Evolutionary conservation across 1,140 invertebrate genomes (phyloP).

Genomic region (Periplaneta americana): DNA sequence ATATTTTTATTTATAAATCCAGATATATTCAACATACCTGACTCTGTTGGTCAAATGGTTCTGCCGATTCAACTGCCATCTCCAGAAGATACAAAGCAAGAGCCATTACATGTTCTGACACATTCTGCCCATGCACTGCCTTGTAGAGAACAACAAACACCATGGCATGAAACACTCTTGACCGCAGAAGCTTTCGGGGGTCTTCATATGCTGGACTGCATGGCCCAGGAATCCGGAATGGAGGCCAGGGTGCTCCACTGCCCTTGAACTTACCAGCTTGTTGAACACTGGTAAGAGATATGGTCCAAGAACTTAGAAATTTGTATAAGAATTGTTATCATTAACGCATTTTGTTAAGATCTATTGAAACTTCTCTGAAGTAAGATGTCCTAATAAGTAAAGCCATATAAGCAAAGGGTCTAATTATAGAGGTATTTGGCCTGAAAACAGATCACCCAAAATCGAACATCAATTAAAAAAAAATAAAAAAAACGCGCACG

Average conservation of each 20-base stretch:
- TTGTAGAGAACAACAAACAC: conserved; percentile 80
- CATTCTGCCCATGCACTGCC: conserved; percentile 64
- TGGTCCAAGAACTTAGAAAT: no score
- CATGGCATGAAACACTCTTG: conserved; percentile 79
- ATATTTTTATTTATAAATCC: no score
- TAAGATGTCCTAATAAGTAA: no score
- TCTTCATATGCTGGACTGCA: conserved; percentile 63
- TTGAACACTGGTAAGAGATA: conserved; percentile 47
- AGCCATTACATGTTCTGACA: conserved; percentile 81
- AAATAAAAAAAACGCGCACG: no score
- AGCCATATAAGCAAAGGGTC: no score
- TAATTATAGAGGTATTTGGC: no score
- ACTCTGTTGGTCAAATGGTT: conserved; percentile 28
- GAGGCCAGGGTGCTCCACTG: conserved; percentile 71
- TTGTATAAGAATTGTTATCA: no score
- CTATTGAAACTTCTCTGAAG: no score
- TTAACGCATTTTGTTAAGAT: no score
- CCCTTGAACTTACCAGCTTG: conserved; percentile 59
- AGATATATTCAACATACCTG: no score
- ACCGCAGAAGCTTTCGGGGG: conserved; percentile 60
- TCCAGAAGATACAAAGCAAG: conserved; percentile 82
- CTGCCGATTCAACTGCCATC: conserved; percentile 65
- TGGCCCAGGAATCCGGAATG: conserved; percentile 64
- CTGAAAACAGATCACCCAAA: no score
- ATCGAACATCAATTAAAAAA: no score